Conservation (phyloP, 2,113 vertebrate species). For the Mirza zaza region DNA sequence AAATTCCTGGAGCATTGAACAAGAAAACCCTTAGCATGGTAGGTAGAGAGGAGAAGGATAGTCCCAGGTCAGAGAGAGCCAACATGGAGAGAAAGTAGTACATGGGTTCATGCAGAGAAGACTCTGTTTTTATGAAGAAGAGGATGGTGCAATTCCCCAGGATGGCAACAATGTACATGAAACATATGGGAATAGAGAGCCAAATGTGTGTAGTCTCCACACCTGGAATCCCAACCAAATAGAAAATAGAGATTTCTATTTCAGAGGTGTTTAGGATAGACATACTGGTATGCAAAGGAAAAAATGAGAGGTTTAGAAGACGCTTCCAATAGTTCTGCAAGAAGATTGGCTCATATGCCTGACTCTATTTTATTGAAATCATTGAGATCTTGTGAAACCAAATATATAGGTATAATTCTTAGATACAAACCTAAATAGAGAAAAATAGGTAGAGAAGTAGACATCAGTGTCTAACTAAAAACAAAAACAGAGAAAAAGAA, state of each 20-base stretch:
- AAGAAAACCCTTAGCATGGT: slow-evolving; percentile 73
- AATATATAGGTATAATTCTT: neutral
- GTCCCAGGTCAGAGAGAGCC: slow-evolving; percentile 47
- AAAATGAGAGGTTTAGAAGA: neutral
- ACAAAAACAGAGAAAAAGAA: neutral
- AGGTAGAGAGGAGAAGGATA: slow-evolving; percentile 63
- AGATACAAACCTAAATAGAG: neutral
- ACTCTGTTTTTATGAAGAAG: slow-evolving; percentile 60
- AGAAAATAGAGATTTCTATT: slow-evolving; percentile 18
- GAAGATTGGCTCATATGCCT: neutral
- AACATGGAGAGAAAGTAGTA: slow-evolving; percentile 74
- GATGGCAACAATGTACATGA: slow-evolving; percentile 56
- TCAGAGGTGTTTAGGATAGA: neutral
- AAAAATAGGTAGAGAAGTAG: neutral
- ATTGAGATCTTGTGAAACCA: neutral
- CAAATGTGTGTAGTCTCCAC: slow-evolving; percentile 50
- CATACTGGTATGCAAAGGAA: neutral
- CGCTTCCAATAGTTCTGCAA: too few relatives aligned
- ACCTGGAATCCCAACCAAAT: slow-evolving; percentile 69
- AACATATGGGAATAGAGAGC: slow-evolving; percentile 58
- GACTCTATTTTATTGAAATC: neutral
- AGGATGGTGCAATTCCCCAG: slow-evolving; percentile 68
- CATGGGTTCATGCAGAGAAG: slow-evolving; percentile 71
- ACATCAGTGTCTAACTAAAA: neutral
- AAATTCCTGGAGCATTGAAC: slow-evolving; percentile 42